phyloP scores from a whole-genome alignment of 2,797 vertebrate species.

The Synaphobranchus kaupii region DNA sequence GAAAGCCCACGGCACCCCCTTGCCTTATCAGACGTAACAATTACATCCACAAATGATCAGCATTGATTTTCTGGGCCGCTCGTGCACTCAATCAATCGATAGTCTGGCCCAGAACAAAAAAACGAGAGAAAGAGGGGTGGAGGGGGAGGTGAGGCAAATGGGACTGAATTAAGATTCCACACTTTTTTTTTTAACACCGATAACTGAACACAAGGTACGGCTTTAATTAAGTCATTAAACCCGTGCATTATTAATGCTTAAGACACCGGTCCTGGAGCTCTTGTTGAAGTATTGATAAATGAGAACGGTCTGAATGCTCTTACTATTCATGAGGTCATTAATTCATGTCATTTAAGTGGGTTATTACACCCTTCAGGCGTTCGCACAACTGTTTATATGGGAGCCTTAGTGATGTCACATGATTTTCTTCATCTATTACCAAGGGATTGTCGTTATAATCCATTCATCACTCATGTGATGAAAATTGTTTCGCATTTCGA shows the following conservation, averaged over 20 bases:
- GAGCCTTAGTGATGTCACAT: not conserved
- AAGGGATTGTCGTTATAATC: not conserved
- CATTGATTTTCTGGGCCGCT: not conserved
- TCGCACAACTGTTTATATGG: not conserved
- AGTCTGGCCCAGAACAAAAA: not conserved
- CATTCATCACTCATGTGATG: not conserved
- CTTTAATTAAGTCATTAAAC: constrained; percentile 5
- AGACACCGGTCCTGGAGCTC: not conserved
- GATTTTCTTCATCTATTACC: not conserved
- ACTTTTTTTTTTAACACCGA: not conserved
- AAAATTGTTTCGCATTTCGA: not conserved
- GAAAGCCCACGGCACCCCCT: not conserved
- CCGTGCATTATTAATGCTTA: not conserved
- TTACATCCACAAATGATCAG: constrained; percentile 2
- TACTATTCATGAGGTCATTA: constrained; percentile 11
- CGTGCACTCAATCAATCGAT: not conserved
- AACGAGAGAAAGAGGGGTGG: too few species aligned
- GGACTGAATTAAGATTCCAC: not conserved
- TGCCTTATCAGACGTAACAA: not conserved
- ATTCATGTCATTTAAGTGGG: constrained; percentile 3
- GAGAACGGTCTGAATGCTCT: not conserved
- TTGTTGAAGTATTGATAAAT: constrained; percentile 11
- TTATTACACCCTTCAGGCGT: not conserved
- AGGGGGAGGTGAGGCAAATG: not conserved
- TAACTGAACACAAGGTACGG: not conserved